These are phyloP conservation scores for Diceros bicornis DNA, from an alignment of 2,797 vertebrate genomes.

Conservation along the genomic window DNA sequence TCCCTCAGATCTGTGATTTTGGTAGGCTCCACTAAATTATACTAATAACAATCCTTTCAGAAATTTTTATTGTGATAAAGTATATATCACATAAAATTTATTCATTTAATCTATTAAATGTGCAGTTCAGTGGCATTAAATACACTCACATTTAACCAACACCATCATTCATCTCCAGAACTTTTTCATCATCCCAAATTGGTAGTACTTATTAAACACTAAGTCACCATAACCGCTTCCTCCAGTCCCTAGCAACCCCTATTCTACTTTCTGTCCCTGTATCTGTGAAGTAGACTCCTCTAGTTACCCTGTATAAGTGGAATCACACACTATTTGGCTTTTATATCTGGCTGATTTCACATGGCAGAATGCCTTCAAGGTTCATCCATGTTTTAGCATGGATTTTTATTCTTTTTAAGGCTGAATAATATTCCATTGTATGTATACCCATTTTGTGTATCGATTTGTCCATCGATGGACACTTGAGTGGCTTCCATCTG, in stretches of 20 bases:
- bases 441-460: too few relatives aligned
- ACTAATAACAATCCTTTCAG: background rate
- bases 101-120: background rate
- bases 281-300: background rate
- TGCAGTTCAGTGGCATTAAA: background rate
- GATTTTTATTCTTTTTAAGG: too few relatives aligned
- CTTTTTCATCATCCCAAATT: background rate
- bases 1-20: background rate
- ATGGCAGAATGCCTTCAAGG: too few relatives aligned
- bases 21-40: background rate
- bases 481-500: too few relatives aligned
- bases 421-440: too few relatives aligned
- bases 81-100: background rate
- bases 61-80: background rate
- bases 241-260: background rate
- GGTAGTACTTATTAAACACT: background rate
- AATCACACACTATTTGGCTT: background rate
- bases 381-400: background rate
- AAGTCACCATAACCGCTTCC: background rate
- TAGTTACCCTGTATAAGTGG: background rate
- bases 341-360: background rate
- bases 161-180: too few relatives aligned
- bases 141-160: background rate
- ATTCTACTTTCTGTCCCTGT: background rate
- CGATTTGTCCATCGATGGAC: too few relatives aligned